Evolutionary conservation across 2,888 invertebrate species (phyloP).

Genomic region (Arge pagana): DNA sequence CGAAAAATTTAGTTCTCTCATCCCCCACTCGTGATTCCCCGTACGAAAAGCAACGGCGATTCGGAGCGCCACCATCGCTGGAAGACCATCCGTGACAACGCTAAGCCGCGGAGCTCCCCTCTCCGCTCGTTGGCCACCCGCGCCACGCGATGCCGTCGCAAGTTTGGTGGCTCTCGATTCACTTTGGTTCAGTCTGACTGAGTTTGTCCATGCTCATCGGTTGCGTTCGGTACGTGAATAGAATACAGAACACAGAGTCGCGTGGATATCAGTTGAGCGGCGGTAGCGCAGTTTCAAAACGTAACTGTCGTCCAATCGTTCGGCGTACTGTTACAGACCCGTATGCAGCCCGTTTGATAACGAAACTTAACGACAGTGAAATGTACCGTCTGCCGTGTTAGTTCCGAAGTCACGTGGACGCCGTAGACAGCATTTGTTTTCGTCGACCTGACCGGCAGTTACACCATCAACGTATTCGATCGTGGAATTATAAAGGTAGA

Average conservation of each 20-base stretch:
- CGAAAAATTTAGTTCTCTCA: slow-evolving; percentile 10
- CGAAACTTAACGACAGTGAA: no score
- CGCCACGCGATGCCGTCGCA: slow-evolving; percentile 20
- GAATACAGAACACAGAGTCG: neutral
- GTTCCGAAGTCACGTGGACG: slow-evolving; percentile 9
- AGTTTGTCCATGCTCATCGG: slow-evolving; percentile 17
- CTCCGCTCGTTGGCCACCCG: slow-evolving; percentile 3
- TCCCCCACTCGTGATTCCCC: no score
- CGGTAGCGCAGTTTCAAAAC: slow-evolving; percentile 2
- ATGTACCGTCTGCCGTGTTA: neutral
- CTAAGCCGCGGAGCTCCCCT: no score
- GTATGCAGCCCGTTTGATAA: no score
- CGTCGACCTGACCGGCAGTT: slow-evolving; percentile 1
- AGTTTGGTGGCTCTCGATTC: slow-evolving; percentile 13
- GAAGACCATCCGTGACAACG: no score
- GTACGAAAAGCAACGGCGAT: slow-evolving; percentile 1
- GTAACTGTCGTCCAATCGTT: no score
- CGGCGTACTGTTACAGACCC: neutral
- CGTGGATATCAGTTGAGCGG: neutral
- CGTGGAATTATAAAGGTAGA: no score
- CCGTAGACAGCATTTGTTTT: slow-evolving; percentile 1
- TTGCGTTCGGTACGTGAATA: neutral
- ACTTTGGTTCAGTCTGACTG: slow-evolving; percentile 17
- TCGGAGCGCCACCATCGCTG: slow-evolving; percentile 7
- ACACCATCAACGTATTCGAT: no score